Conservation (phyloP, 2,797 vertebrate genomes). For the Paramormyrops hopkinsi region DNA sequence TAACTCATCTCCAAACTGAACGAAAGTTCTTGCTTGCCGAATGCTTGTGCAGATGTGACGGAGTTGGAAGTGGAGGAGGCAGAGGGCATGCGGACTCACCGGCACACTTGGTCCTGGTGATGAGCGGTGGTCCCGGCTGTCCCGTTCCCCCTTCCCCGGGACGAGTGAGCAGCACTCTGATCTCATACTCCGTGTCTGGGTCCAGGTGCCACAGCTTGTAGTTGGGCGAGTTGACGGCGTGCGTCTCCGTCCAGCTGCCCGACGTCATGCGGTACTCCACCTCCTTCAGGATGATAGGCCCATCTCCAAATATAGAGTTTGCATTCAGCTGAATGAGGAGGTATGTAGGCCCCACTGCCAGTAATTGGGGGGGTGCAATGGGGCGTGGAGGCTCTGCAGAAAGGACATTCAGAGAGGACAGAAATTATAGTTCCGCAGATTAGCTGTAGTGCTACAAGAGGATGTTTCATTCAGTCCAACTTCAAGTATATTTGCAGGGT, state of each 20-base stretch:
- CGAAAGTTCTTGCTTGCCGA: background rate
- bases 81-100: constrained; percentile 58
- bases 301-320: constrained; percentile 96
- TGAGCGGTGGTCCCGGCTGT: constrained; percentile 81
- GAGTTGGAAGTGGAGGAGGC: background rate
- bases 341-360: constrained; percentile 89
- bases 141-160: constrained; percentile 93
- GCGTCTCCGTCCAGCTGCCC: constrained; percentile 92
- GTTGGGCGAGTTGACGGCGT: constrained; percentile 89
- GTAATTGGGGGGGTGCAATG: constrained; percentile 89
- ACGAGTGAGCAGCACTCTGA: constrained; percentile 85
- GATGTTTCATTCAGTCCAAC: background rate
- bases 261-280: constrained; percentile 96
- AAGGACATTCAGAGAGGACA: background rate
- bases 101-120: constrained; percentile 96
- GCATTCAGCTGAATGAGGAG: constrained; percentile 94
- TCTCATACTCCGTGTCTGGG: constrained; percentile 94
- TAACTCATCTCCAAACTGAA: background rate
- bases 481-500: background rate
- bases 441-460: background rate
- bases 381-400: constrained; percentile 84
- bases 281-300: constrained; percentile 93
- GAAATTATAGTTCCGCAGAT: background rate
- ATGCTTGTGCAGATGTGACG: background rate
- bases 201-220: constrained; percentile 98